Percentiles rank a stretch among this genome's conserved stretches.
These are phyloP conservation scores for Donacobius atricapilla DNA, from an alignment of 2,113 vertebrate genomes.

Conservation along the genomic window DNA sequence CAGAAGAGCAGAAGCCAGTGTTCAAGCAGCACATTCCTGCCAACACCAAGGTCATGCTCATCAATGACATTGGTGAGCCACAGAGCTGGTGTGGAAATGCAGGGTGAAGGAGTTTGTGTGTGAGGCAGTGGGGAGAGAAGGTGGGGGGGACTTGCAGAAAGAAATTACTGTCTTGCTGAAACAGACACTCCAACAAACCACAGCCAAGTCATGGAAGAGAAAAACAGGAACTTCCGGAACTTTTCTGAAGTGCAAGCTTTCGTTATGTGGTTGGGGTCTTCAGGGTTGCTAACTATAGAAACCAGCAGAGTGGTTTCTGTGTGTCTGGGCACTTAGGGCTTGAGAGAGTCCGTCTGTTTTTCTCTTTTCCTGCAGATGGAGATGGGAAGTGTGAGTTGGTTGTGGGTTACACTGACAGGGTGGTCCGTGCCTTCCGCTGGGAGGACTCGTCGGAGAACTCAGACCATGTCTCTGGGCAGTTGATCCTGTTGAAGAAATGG, in stretches of 20 bases:
- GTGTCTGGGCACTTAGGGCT: background rate
- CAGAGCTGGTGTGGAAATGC: background rate
- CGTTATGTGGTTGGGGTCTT: background rate
- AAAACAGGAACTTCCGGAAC: background rate
- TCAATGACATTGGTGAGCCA: slow-evolving; percentile 90
- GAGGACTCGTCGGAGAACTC: slow-evolving; percentile 79
- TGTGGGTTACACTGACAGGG: slow-evolving; percentile 94
- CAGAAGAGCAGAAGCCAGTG: slow-evolving; percentile 86
- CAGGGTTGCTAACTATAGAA: background rate
- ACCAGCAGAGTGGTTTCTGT: background rate
- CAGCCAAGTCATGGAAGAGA: background rate
- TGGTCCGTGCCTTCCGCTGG: slow-evolving; percentile 96
- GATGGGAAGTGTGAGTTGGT: slow-evolving; percentile 91
- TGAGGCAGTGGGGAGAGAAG: no score
- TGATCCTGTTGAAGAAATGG: slow-evolving; percentile 95
- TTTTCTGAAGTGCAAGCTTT: background rate
- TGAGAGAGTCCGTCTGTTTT: background rate
- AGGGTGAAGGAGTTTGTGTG: background rate
- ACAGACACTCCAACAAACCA: background rate
- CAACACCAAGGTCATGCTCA: slow-evolving; percentile 96
- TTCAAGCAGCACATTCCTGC: slow-evolving; percentile 96
- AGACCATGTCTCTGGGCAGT: slow-evolving; percentile 81
- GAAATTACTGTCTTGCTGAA: background rate
- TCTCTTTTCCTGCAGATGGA: slow-evolving; percentile 78
- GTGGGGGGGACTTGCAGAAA: background rate